Conservation (phyloP, 1,140 invertebrate species). For the Pectinophora gossypiella region DNA sequence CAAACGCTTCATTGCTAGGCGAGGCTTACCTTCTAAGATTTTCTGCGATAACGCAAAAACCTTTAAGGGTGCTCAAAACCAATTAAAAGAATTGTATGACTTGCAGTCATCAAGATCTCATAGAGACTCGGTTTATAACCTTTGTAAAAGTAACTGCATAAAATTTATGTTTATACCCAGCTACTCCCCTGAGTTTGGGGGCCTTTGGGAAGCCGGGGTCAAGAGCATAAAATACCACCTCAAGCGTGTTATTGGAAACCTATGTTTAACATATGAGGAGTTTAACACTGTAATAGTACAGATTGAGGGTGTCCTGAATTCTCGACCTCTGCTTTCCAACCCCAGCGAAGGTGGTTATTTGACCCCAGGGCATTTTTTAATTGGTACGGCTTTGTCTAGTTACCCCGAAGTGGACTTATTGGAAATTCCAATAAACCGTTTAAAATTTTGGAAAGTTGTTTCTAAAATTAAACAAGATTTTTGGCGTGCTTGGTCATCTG, state of each 20-base stretch:
- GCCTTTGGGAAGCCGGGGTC: constrained; percentile 59
- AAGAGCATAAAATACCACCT: constrained; percentile 44
- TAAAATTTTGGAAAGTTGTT: constrained; percentile 13
- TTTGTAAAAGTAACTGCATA: constrained; percentile 22
- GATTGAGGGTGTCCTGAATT: constrained; percentile 1
- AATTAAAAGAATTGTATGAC: constrained; percentile 8
- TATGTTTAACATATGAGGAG: constrained; percentile 5
- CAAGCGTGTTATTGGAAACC: neutral
- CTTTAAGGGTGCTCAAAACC: constrained; percentile 6
- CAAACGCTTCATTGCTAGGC: constrained; percentile 6
- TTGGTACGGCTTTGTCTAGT: neutral
- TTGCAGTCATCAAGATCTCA: neutral
- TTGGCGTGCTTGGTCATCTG: constrained; percentile 14
- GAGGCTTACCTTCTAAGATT: constrained; percentile 6
- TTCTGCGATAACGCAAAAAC: constrained; percentile 10
- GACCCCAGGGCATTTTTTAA: constrained; percentile 6
- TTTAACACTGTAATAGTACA: neutral
- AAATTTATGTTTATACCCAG: constrained; percentile 63
- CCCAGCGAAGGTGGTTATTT: neutral
- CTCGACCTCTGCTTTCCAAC: neutral
- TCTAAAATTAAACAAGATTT: constrained; percentile 16
- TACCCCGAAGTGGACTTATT: constrained; percentile 5
- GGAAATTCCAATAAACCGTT: constrained; percentile 8
- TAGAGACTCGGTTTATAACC: neutral
- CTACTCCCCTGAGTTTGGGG: constrained; percentile 52